Conservation (phyloP, 2,113 vertebrate species). For the Coptodon rendalli region DNA sequence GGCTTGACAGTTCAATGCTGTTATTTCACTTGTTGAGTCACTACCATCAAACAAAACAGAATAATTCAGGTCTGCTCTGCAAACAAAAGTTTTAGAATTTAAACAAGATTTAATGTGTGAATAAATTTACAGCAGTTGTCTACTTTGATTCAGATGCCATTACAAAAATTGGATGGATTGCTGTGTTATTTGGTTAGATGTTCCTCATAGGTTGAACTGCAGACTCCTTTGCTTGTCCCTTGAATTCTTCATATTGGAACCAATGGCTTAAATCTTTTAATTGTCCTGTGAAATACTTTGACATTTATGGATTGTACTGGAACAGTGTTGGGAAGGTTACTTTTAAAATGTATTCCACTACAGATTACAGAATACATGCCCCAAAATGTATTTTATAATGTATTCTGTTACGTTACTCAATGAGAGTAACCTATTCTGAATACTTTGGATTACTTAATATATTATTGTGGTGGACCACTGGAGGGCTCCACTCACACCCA, state of each 20-base stretch:
- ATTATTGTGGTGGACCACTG: background rate
- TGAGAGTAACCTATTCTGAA: fast-evolving
- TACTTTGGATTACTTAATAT: background rate
- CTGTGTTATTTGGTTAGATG: background rate
- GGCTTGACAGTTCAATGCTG: background rate
- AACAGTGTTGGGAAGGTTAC: background rate
- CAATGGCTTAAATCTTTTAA: background rate
- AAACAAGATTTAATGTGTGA: background rate
- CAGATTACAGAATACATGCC: background rate
- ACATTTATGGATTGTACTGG: background rate
- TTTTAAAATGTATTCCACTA: background rate
- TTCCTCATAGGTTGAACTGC: background rate
- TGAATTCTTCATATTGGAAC: background rate
- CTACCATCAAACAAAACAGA: background rate
- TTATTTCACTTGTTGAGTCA: background rate
- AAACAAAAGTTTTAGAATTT: background rate
- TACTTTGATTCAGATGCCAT: background rate
- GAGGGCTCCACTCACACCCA: too few species aligned
- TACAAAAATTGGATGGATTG: background rate
- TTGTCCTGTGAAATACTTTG: background rate
- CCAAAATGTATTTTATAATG: background rate
- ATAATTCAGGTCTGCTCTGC: background rate
- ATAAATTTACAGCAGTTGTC: background rate
- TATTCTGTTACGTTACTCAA: background rate
- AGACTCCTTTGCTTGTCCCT: background rate